A percentile compares a stretch with the other conserved stretches of the same genome.
Evolutionary conservation across 1,140 invertebrate genomes (phyloP).

Genomic region (Meteorus sp.): DNA sequence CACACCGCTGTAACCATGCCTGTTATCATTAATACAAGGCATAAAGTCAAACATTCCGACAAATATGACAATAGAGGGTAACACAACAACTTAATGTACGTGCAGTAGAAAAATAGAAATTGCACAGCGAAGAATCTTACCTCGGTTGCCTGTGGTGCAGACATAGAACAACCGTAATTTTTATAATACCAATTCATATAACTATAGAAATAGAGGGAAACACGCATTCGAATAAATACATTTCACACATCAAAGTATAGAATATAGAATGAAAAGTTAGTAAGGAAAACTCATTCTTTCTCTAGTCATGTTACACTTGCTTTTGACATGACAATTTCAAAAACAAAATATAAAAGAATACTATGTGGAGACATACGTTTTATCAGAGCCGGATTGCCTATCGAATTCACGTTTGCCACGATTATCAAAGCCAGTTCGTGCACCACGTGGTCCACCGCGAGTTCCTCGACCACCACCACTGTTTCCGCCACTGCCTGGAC

Average conservation of each 20-base stretch:
- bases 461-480: constrained; percentile 58
- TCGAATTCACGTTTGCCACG: constrained; percentile 90
- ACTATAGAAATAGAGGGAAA: background rate
- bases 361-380: constrained; percentile 68
- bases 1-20: constrained; percentile 74
- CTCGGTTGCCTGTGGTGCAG: constrained; percentile 40
- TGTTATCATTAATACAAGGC: constrained; percentile 49
- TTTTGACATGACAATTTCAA: background rate
- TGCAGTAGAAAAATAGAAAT: constrained; percentile 4
- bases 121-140: constrained; percentile 37
- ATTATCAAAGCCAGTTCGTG: constrained; percentile 66
- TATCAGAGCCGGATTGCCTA: constrained; percentile 91
- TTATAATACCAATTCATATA: background rate
- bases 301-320: background rate
- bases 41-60: constrained; percentile 2
- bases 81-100: constrained; percentile 17
- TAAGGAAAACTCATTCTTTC: background rate
- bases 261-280: no score
- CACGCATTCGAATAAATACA: background rate
- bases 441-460: constrained; percentile 49
- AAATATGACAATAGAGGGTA: constrained; percentile 3
- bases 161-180: constrained; percentile 32
- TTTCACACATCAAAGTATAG: no score
- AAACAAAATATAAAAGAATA: constrained; percentile 8
- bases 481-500: constrained; percentile 53